phyloP scores from a whole-genome alignment of 2,113 vertebrate species.

The Pithys albifrons region DNA sequence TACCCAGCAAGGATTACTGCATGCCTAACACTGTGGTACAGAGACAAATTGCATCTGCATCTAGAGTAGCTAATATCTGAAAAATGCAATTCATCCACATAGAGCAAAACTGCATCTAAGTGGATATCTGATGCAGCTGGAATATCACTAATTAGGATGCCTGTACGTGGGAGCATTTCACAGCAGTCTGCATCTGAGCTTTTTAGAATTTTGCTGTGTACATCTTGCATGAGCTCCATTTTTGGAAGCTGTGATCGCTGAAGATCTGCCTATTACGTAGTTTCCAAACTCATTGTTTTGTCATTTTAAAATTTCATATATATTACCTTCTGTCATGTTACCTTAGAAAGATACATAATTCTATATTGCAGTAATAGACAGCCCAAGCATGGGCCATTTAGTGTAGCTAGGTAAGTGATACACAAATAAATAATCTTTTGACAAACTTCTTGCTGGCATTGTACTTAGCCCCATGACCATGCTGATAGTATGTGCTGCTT shows the following conservation, averaged over 20 bases:
- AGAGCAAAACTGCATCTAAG: background rate
- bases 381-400: background rate
- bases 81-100: background rate
- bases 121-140: background rate
- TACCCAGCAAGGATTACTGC: background rate
- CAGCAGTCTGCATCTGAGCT: background rate
- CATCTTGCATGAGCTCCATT: background rate
- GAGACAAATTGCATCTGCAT: background rate
- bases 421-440: background rate
- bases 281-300: background rate
- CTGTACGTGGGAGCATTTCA: background rate
- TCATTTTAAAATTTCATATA: background rate
- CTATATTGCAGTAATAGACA: background rate
- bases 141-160: background rate
- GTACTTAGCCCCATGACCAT: background rate
- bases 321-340: background rate
- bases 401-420: background rate
- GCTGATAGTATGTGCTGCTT: background rate
- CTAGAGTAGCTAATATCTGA: background rate
- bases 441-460: background rate
- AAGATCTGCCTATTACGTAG: background rate
- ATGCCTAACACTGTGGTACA: background rate
- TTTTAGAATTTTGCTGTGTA: background rate
- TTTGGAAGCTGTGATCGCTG: background rate
- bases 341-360: background rate